These are phyloP conservation scores for Scaptodrosophila lebanonensis DNA, from an alignment of 1,140 invertebrate species.

Conservation along the genomic window DNA sequence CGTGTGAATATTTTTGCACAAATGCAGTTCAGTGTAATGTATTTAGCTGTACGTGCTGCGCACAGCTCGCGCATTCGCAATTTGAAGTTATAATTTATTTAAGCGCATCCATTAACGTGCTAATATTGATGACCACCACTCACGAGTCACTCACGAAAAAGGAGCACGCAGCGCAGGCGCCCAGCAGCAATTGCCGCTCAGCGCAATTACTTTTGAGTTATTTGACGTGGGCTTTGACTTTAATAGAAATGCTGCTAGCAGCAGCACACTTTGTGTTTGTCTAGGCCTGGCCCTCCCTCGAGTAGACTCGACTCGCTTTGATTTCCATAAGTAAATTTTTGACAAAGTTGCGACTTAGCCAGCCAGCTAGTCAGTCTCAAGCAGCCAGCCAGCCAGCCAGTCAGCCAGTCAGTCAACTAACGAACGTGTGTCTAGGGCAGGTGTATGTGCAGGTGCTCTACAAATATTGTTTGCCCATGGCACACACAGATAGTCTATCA, in stretches of 20 bases:
- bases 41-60: conserved; percentile 64
- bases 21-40: conserved; percentile 66
- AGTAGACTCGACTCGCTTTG: conserved; percentile 63
- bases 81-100: conserved; percentile 75
- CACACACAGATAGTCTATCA: conserved; percentile 13
- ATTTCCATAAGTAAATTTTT: conserved; percentile 74
- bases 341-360: conserved; percentile 16
- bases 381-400: no score
- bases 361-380: no score
- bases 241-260: conserved; percentile 70
- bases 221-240: conserved; percentile 34
- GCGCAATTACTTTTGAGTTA: conserved; percentile 72
- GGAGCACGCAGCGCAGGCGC: not conserved
- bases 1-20: conserved; percentile 67
- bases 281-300: no score
- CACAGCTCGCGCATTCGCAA: conserved; percentile 53
- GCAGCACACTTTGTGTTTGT: conserved; percentile 50
- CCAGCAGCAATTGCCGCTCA: conserved; percentile 39
- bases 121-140: conserved; percentile 59
- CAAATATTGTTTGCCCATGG: conserved; percentile 24
- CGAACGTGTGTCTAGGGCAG: conserved; percentile 46
- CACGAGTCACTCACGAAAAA: conserved; percentile 3
- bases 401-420: conserved; percentile 11
- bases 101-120: conserved; percentile 70
- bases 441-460: not conserved